Base-by-base conservation (phyloP, 2,113 vertebrate genomes). In the Spea multiplicata region DNA sequence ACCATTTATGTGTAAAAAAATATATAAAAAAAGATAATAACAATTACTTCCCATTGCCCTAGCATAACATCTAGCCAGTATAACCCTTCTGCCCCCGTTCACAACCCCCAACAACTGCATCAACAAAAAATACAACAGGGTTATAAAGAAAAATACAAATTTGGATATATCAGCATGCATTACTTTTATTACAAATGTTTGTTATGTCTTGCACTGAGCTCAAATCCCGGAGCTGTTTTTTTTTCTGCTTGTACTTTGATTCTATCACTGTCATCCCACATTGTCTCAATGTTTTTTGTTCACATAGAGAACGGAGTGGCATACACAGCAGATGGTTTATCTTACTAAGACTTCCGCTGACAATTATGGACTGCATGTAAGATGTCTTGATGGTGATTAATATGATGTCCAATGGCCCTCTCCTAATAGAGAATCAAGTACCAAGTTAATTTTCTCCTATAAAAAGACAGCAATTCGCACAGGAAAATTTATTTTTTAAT, bases 201-300 rank as follows among this genome's bases (percentile, higher is more conserved):
- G n/a, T n/a, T n/a, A n/a, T 7, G 12, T 14, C 1, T 47, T n/a
- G 46, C n/a, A 50, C 47, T 70, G 48, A 70, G 16, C 10, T 50
- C 3, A 49, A 70, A 49, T 70, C 5, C 13, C 10, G 9, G 5
- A 44, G 47, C 47, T 70, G 67, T 6, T 70, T 47, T 70, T 50
- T 16, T 30, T 50, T 1, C 47, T 14, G 16, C 47, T n/a, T 70
- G 48, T n/a, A 17, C 46, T 70, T 70, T n/a, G 47, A 70, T 70
- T 70, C 48, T 44, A 70, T 70, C 67, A 70, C 47, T 70, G 67
- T 70, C 67, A 70, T n/a, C 50, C 47, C 10, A n/a, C 13, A 70
- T 49, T 50, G n/a, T 70, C 47, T 70, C 67, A 70, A 70, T 70
- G 67, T 70, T 70, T 70, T 70, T 8, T 70, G 49, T 70, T 50